A percentile compares a stretch with the other conserved stretches of the same genome.
Evolutionary conservation across 2,888 invertebrate genomes (phyloP).

Genomic region (Orthosia incerta): DNA sequence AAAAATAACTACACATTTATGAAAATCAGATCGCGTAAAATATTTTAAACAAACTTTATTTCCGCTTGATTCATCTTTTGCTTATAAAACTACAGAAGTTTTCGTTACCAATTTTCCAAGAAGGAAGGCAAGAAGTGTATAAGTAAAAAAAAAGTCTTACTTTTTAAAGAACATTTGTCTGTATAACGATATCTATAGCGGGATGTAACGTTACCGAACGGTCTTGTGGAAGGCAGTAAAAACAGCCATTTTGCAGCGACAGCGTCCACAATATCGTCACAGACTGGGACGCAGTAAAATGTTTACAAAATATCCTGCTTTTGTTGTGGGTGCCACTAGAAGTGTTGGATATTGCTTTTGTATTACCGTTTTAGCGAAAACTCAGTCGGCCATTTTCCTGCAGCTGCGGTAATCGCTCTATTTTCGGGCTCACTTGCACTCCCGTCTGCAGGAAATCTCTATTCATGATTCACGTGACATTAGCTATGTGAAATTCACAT

Average conservation of each 20-base stretch:
- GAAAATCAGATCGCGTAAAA: constrained; percentile 20
- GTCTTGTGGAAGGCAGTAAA: constrained; percentile 86
- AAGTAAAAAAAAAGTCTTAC: constrained; percentile 44
- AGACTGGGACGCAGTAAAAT: constrained; percentile 89
- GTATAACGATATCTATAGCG: constrained; percentile 70
- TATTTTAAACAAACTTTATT: constrained; percentile 34
- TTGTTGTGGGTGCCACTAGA: constrained; percentile 80
- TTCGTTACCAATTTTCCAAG: constrained; percentile 29
- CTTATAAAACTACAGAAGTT: constrained; percentile 27
- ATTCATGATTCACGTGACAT: constrained; percentile 46
- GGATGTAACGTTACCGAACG: constrained; percentile 77
- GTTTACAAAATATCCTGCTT: constrained; percentile 89
- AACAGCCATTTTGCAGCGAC: constrained; percentile 86
- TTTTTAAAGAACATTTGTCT: constrained; percentile 63
- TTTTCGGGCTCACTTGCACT: constrained; percentile 60
- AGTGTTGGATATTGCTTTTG: constrained; percentile 85
- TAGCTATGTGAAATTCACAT: neutral
- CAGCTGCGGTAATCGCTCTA: constrained; percentile 70
- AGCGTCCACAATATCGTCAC: constrained; percentile 88
- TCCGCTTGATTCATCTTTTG: constrained; percentile 17
- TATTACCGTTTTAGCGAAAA: constrained; percentile 81
- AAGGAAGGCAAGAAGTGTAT: constrained; percentile 24
- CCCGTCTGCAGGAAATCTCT: constrained; percentile 26
- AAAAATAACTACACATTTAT: constrained; percentile 34
- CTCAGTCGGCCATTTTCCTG: constrained; percentile 74